Evolutionary conservation across 2,113 vertebrate species (phyloP).

Genomic region (Hemibagrus wyckioides): DNA sequence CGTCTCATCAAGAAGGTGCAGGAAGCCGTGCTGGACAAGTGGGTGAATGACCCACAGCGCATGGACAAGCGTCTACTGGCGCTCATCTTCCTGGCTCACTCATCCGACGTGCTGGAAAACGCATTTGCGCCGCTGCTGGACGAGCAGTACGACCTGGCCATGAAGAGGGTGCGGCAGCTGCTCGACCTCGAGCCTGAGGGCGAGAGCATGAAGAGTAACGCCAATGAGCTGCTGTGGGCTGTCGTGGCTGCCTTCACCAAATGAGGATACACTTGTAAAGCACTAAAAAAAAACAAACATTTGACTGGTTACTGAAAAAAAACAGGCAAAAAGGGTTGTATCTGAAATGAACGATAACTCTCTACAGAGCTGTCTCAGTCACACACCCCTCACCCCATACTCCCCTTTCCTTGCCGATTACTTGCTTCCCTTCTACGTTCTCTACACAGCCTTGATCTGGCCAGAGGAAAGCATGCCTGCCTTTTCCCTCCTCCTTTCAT

Average conservation of each 20-base stretch:
- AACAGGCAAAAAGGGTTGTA: constrained; percentile 35
- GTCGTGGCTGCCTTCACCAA: constrained; percentile 95
- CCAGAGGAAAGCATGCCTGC: constrained; percentile 44
- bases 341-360: constrained; percentile 44
- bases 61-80: constrained; percentile 93
- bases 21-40: constrained; percentile 90
- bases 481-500: constrained; percentile 4
- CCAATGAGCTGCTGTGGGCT: constrained; percentile 92
- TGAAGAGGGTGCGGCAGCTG: constrained; percentile 91
- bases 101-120: constrained; percentile 93
- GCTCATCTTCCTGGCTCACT: constrained; percentile 91
- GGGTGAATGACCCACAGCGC: constrained; percentile 93
- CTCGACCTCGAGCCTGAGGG: constrained; percentile 93
- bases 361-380: constrained; percentile 1
- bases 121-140: constrained; percentile 92
- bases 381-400: neutral
- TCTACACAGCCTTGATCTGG: constrained; percentile 44
- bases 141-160: constrained; percentile 94
- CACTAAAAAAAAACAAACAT: constrained; percentile 24
- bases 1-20: constrained; percentile 94
- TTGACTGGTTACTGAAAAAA: constrained; percentile 31
- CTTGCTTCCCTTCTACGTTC: constrained; percentile 38
- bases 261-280: constrained; percentile 65
- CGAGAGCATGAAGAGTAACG: constrained; percentile 86
- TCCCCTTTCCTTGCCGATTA: constrained; percentile 52